Percentiles rank a stretch among this genome's conserved stretches.
Evolutionary conservation across 2,113 vertebrate species (phyloP).

Genomic region (Albula glossodonta): DNA sequence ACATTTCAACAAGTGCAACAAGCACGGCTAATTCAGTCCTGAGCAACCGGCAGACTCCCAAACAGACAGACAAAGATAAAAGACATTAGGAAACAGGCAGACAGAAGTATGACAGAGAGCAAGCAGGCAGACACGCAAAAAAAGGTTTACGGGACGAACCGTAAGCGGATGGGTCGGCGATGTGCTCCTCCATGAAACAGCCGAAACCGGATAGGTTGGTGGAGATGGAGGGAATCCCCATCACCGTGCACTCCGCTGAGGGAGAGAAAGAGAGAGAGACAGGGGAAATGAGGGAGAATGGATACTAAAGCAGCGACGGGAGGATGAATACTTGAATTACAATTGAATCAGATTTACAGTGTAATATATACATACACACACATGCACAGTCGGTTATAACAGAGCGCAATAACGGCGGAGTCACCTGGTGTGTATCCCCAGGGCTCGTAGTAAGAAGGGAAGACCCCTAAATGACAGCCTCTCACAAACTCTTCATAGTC

Average conservation of each 20-base stretch:
- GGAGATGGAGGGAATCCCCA: conserved; percentile 90
- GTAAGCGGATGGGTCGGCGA: conserved; percentile 86
- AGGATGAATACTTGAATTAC: not conserved
- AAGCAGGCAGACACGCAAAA: too few relatives aligned
- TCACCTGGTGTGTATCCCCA: conserved; percentile 93
- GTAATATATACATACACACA: not conserved
- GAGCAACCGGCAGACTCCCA: not conserved
- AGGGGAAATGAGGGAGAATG: not conserved
- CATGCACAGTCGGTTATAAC: not conserved
- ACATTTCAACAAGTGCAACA: too few relatives aligned
- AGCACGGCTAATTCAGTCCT: too few relatives aligned
- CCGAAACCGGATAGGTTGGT: conserved; percentile 93
- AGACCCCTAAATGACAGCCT: conserved; percentile 89
- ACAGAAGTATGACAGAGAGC: not conserved
- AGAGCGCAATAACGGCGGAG: not conserved
- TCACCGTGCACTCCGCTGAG: conserved; percentile 88
- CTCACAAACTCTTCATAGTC: conserved; percentile 93
- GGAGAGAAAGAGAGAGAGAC: not conserved
- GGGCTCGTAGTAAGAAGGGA: conserved; percentile 92
- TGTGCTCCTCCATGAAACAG: conserved; percentile 94
- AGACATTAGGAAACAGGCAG: not conserved
- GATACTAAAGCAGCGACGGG: not conserved
- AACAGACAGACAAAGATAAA: not conserved
- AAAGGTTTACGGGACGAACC: conserved; percentile 59
- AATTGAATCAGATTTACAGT: too few relatives aligned